Base-by-base conservation (phyloP, 2,888 invertebrate genomes). In the Chesias legatella region DNA sequence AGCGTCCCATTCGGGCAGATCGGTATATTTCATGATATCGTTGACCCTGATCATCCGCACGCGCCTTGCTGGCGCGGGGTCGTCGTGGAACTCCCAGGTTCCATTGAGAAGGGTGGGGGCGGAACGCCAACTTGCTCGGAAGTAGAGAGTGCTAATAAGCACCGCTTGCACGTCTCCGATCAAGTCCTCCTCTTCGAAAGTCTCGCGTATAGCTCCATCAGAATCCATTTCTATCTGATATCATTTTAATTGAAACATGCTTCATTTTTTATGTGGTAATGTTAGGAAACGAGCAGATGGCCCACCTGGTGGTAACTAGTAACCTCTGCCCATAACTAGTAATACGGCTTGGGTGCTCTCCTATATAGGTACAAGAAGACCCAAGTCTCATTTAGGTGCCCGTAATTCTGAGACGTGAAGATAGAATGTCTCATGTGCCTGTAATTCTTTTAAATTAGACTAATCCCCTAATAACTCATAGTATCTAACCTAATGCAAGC, bases 71-170 rank as follows among this genome's bases (percentile, higher is more conserved):
- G 73, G 63, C 9, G 63, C 55, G 30, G 48, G 38, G 17, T 51
- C 56, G 43, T 79, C 75, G 21, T 48, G 65, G 48, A 89, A 88
- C 6, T 53, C 55, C 31, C 58, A 56, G 3, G 80, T 73, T 9
- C 76, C 83, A 48, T 89, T 86, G 10, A 88, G 75, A 27, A 88
- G 73, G 1, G 86, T 88, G 31, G 88, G 86, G 38, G 83, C 68
- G 41, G 79, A 63, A 1, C 81, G 77, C 88, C 89, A 89, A 7
- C 71, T 67, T 22, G 69, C 76, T 20, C 88, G 81, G 38, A 84
- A 11, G 52, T 88, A 86, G 43, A 83, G 7, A 2, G 79, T 83
- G 6, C 59, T 74, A 10, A 82, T 43, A 7, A 79, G 55, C 3
- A 76, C 67, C 0, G 75, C 76, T 27, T 72, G 65, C 1, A 76